Evolutionary conservation across 2,797 vertebrate species (phyloP), one percentile per base, ranked within the genome.

Genomic region (Lepilemur septentrionalis): DNA sequence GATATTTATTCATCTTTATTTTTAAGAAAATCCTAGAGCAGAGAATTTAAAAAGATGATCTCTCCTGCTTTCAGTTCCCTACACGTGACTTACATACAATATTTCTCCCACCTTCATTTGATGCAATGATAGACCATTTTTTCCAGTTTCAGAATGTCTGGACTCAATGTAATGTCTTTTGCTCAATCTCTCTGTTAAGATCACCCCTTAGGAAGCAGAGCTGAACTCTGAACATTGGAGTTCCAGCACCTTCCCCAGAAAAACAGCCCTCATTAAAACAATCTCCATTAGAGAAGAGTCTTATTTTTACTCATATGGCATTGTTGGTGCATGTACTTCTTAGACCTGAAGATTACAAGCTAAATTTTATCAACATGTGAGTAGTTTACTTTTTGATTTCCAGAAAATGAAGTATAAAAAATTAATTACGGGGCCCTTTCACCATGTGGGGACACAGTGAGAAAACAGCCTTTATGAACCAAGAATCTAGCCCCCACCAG

Each of bases 301-400:
- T 88, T 90, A 57, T 43, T 95, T 95, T 92, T 63, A 89, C 5
- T 25, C 6, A 38, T 57, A 73, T 8, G 7, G 4, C 17, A 78
- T 48, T 70, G n/a, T 63, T 93, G 41, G 3, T 38, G n/a, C 4
- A n/a, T 8, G 8, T 28, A 38, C 15, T 82, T 92, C 32, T 48
- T 70, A 48, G 8, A 86, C 22, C 43, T 91, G 20, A 91, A 50
- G 59, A 76, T 50, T 17, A 28, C 7, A 76, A 86, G 13, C 28
- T 89, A 78, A 69, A 63, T 91, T 86, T 96, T 78, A 63, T 95
- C 52, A 91, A 91, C 32, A n/a, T 23, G 28, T 61, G 28, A 84
- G 12, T 38, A 50, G 48, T 57, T 93, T 80, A 5, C 59, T 93
- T 89, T 91, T 23, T 67, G 7, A 18, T 89, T 65, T 92, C 55